Percentiles rank a stretch among this genome's conserved stretches.
phyloP scores from a whole-genome alignment of 2,888 invertebrate species.

The Thera britannica region DNA sequence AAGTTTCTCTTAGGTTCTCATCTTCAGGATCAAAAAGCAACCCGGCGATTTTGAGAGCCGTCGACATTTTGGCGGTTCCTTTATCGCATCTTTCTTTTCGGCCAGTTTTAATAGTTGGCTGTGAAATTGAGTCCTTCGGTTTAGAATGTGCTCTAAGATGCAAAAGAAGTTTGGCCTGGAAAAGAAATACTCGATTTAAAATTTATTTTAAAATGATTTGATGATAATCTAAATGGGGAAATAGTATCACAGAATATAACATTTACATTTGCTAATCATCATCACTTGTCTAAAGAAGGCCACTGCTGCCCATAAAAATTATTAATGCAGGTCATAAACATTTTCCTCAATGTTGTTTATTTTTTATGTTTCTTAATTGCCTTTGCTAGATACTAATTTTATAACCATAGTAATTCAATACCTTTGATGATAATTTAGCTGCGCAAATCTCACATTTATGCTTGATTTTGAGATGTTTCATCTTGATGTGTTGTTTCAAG shows the following conservation, averaged over 20 bases:
- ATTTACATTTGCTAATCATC: too few relatives aligned
- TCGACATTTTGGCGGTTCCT: conserved; percentile 59
- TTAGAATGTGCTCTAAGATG: conserved; percentile 52
- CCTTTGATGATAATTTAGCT: conserved; percentile 68
- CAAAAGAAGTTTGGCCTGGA: conserved; percentile 61
- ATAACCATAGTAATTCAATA: conserved; percentile 36
- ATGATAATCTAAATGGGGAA: too few relatives aligned
- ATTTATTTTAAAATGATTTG: too few relatives aligned
- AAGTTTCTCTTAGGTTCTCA: conserved; percentile 29
- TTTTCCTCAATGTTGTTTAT: too few relatives aligned
- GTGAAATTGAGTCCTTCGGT: conserved; percentile 15
- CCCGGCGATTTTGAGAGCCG: conserved; percentile 69
- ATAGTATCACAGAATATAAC: too few relatives aligned
- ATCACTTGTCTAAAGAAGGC: too few relatives aligned
- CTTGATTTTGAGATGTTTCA: conserved; percentile 76
- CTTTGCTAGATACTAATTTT: not conserved
- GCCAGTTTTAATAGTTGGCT: conserved; percentile 55
- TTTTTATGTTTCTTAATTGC: not conserved
- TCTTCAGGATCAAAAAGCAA: conserved; percentile 37
- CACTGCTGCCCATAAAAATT: too few relatives aligned
- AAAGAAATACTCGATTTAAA: conserved; percentile 3
- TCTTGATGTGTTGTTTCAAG: conserved; percentile 81
- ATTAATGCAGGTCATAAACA: too few relatives aligned
- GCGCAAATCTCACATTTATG: conserved; percentile 74
- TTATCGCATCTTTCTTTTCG: conserved; percentile 70